Evolutionary conservation across 2,797 vertebrate genomes (phyloP), one percentile per base, ranked within the genome.

Genomic region (Danionella dracula): DNA sequence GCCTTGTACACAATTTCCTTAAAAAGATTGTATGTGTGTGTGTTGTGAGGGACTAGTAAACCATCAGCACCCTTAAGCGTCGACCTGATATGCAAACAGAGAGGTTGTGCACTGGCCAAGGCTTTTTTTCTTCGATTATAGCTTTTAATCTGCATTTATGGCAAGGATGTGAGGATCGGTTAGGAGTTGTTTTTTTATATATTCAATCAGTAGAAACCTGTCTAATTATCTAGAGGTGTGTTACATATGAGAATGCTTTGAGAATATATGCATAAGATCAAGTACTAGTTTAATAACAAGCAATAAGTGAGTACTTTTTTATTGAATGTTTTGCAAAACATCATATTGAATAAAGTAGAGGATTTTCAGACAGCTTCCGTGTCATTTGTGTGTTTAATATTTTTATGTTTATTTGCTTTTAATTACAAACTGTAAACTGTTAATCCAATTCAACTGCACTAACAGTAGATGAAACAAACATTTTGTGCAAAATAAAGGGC

Each of bases 261-360:
- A 77, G 79, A 78, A 80, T 81, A 83, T 88, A 90, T 90, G 89
- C 88, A 91, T 89, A 85, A 72, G 79, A 88, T 86, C 72, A 84
- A 85, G 69, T 84, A 83, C 79, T 85, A 84, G 85, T 76, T 87
- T 81, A 88, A 82, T 46, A 79, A 84, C 77, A 76, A 91, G 89
- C 90, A 91, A 90, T 90, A 90, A 89, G 85, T 77, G 79, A 85
- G 79, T 69, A 82, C 51, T 82, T 90, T 90, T 91, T 85, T 89
- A 89, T 89, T 89, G 83, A 86, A 89, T 90, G 88, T 91, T 91
- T 91, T 90, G 81, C 88, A 89, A 84, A 74, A 56, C 80, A 83
- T 87, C 83, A 85, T 84, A 83, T 70, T 82, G 71, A 90, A 91
- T 91, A 91, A 91, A 91, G 85, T 89, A 89, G 87, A 86, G 50